Conservation (phyloP, 2,113 vertebrate species). For the Nyctereutes procyonoides region DNA sequence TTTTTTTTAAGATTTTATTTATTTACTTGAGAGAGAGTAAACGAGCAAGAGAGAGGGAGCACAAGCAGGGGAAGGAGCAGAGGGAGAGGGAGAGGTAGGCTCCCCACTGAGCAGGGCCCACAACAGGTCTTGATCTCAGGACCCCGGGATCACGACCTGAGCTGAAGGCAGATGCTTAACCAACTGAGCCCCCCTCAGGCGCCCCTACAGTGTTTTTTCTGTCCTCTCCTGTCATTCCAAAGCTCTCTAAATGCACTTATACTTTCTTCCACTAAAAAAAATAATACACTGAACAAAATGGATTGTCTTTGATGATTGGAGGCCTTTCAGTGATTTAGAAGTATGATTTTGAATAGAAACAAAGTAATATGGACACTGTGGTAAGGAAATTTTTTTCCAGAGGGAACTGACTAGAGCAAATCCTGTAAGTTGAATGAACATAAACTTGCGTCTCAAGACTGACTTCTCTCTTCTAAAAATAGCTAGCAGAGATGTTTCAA, state of each 20-base stretch:
- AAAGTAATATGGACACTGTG: rapidly evolving
- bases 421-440: not conserved
- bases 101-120: too few relatives aligned
- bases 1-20: too few relatives aligned
- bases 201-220: too few relatives aligned
- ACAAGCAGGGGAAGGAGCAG: too few relatives aligned
- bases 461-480: not conserved
- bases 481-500: not conserved
- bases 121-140: too few relatives aligned
- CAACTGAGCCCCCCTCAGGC: too few relatives aligned
- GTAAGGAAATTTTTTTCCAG: not conserved
- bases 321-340: not conserved
- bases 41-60: too few relatives aligned
- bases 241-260: not conserved
- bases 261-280: not conserved
- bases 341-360: not conserved
- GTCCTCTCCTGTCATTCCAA: not conserved
- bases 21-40: too few relatives aligned
- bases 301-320: not conserved
- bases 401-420: not conserved
- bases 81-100: too few relatives aligned
- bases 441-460: not conserved
- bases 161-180: too few relatives aligned
- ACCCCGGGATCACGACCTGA: too few relatives aligned
- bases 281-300: not conserved